phyloP scores from a whole-genome alignment of 2,797 vertebrate species.

The Tragelaphus oryx region DNA sequence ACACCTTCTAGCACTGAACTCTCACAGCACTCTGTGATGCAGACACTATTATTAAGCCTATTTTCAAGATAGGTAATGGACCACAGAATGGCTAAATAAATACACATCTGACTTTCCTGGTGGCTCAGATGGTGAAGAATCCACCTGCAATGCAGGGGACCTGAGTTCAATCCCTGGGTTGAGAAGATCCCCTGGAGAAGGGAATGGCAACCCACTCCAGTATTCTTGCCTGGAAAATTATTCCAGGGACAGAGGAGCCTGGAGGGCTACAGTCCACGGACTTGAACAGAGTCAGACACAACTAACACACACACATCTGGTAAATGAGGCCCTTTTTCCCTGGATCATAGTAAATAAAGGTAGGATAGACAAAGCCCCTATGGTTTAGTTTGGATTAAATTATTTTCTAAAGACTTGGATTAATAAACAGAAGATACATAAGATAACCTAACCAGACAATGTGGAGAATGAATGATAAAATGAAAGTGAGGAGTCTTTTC shows the following conservation, averaged over 20 bases:
- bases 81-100: not conserved
- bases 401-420: not conserved
- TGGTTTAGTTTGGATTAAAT: constrained; percentile 44
- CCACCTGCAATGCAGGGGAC: not conserved
- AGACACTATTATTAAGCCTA: not conserved
- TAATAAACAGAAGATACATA: not conserved
- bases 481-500: not conserved
- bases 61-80: constrained; percentile 37
- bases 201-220: not conserved
- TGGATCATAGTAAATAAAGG: constrained; percentile 40
- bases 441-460: not conserved
- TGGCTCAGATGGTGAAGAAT: not conserved
- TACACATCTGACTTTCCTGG: not conserved
- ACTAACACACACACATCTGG: not conserved
- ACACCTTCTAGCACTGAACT: not conserved
- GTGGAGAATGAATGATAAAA: not conserved
- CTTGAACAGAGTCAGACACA: not conserved
- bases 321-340: constrained; percentile 8
- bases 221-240: not conserved
- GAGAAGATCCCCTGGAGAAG: not conserved
- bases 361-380: not conserved
- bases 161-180: not conserved
- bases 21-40: not conserved
- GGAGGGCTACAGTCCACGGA: not conserved
- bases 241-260: not conserved